phyloP scores from a whole-genome alignment of 2,888 invertebrate genomes.

The Heteropelma amictum region DNA sequence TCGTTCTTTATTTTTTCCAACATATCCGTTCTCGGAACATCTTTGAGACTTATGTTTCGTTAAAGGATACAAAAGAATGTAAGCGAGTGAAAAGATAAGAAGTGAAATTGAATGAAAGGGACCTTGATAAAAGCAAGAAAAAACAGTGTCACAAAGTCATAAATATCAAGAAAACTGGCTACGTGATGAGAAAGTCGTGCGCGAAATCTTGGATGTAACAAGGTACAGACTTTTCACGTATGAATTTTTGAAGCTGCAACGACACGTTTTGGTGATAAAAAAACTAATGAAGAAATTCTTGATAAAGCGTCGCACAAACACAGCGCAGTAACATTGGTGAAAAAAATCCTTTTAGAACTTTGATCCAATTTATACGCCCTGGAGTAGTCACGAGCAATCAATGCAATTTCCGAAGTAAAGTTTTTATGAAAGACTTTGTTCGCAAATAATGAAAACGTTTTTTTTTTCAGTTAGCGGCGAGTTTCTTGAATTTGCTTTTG shows the following conservation, averaged over 20 bases:
- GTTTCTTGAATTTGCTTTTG: too few species aligned
- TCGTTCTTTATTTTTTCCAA: not conserved
- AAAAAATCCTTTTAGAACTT: not conserved
- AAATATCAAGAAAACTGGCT: slow-evolving; percentile 33
- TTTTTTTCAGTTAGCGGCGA: too few species aligned
- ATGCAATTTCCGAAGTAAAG: too few species aligned
- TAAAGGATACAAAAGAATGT: slow-evolving; percentile 11
- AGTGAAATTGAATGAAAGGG: not conserved
- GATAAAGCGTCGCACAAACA: slow-evolving; percentile 22
- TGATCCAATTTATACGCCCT: not conserved
- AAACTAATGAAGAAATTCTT: slow-evolving; percentile 18
- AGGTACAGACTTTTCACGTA: slow-evolving; percentile 35
- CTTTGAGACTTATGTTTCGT: not conserved
- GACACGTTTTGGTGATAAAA: slow-evolving; percentile 30
- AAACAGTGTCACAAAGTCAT: not conserved
- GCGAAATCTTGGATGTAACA: slow-evolving; percentile 32
- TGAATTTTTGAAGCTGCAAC: slow-evolving; percentile 24
- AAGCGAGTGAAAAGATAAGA: slow-evolving; percentile 1
- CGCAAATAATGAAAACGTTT: too few species aligned
- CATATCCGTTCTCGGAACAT: slow-evolving; percentile 12
- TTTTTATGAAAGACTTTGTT: too few species aligned
- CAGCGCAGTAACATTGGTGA: not conserved
- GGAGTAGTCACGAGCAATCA: too few species aligned
- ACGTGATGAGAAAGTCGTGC: slow-evolving; percentile 18
- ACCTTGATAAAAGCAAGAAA: not conserved